These are phyloP conservation scores for human DNA, from an alignment of 2,113 vertebrate genomes.

Conservation along the genomic window DNA sequence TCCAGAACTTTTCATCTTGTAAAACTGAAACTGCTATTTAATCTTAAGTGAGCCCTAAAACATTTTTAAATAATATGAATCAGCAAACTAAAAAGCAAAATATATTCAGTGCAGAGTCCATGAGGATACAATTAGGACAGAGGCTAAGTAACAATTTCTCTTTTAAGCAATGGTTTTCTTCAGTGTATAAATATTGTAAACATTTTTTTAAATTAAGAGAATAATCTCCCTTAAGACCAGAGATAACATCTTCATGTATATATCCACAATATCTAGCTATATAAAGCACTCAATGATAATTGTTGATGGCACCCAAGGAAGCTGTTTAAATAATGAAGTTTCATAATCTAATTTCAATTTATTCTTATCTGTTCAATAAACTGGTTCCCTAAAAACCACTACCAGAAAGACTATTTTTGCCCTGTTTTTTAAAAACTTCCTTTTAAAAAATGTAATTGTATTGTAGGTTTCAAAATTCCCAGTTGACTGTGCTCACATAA, in stretches of 20 bases:
- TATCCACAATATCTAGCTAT: background rate
- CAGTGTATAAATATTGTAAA: background rate
- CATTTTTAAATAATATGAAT: background rate
- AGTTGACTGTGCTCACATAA: background rate
- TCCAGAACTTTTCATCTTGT: background rate
- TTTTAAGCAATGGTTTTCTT: constrained; percentile 12
- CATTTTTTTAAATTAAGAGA: background rate
- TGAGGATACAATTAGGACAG: background rate
- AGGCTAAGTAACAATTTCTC: background rate
- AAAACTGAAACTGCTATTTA: constrained; percentile 35
- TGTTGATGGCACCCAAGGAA: background rate
- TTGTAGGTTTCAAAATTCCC: constrained; percentile 34
- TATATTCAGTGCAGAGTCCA: background rate
- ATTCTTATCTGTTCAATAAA: constrained; percentile 19
- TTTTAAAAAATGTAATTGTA: constrained; percentile 1
- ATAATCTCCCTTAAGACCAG: background rate
- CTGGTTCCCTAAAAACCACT: background rate
- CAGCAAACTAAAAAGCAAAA: background rate
- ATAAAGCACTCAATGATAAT: background rate
- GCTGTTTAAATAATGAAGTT: background rate
- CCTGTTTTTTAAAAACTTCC: constrained; percentile 6
- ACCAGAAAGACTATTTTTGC: background rate
- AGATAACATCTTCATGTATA: background rate
- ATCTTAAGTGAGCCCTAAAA: background rate
- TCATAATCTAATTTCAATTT: constrained; percentile 16